Conservation (phyloP, 2,113 vertebrate species). For the Plecturocebus donacophilus region DNA sequence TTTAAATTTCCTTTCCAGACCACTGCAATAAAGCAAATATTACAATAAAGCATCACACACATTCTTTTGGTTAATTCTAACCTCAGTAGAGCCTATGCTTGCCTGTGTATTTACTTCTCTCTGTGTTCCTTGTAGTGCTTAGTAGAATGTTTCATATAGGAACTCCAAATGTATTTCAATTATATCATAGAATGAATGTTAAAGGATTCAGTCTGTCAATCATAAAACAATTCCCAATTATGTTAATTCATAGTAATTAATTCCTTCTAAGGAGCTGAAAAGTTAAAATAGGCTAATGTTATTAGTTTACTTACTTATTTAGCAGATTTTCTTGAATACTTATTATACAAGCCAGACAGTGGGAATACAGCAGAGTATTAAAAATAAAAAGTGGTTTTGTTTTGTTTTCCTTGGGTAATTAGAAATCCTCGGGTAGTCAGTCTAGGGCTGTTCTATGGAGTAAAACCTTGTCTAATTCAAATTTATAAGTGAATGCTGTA, state of each 20-base stretch:
- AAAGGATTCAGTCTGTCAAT: constrained; percentile 23
- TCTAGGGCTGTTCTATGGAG: not conserved
- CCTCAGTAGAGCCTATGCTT: not conserved
- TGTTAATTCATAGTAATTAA: not conserved
- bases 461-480: not conserved
- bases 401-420: not conserved
- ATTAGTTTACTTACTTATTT: not conserved
- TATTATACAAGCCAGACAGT: not conserved
- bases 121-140: not conserved
- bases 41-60: not conserved
- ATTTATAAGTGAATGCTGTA: not conserved
- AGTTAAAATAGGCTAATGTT: not conserved
- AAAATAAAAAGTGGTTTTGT: not conserved
- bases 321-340: not conserved
- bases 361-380: not conserved
- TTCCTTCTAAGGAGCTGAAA: not conserved
- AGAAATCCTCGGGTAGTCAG: not conserved
- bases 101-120: not conserved
- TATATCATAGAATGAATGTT: not conserved
- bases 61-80: not conserved
- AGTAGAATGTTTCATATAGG: not conserved
- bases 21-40: not conserved
- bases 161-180: constrained; percentile 21
- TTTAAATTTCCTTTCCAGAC: not conserved
- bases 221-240: not conserved